Conservation (phyloP, 2,113 vertebrate genomes). For the Solea senegalensis region DNA sequence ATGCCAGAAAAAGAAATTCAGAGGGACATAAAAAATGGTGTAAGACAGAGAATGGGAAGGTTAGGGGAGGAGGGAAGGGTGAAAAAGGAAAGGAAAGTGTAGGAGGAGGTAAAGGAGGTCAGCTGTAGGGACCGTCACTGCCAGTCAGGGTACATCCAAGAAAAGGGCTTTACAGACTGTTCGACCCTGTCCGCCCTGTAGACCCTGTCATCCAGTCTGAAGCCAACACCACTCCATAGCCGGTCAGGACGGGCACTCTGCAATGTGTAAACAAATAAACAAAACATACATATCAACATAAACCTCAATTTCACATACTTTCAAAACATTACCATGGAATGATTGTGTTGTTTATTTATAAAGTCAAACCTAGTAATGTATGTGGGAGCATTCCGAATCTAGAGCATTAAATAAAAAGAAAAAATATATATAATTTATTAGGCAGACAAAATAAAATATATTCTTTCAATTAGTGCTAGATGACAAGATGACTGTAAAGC, state of each 20-base stretch:
- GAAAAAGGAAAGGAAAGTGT: neutral
- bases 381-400: no score
- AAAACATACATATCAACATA: neutral
- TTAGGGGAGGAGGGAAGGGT: neutral
- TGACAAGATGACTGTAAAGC: no score
- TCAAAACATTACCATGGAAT: no score
- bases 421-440: no score
- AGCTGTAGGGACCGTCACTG: slow-evolving; percentile 36
- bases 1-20: slow-evolving; percentile 7
- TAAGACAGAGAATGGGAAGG: accelerated
- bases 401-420: no score
- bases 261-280: slow-evolving; percentile 25
- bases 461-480: no score
- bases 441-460: no score
- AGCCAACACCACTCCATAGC: slow-evolving; percentile 82
- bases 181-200: slow-evolving; percentile 64
- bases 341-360: no score
- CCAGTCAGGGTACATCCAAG: slow-evolving; percentile 28
- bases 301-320: neutral
- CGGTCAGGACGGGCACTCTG: slow-evolving; percentile 48
- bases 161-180: slow-evolving; percentile 38
- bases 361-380: no score
- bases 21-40: neutral
- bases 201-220: slow-evolving; percentile 83
- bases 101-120: slow-evolving; percentile 23